A percentile compares a stretch with the other conserved stretches of the same genome.
Evolutionary conservation across 2,113 vertebrate species (phyloP).

Genomic region (Smithornis capensis): DNA sequence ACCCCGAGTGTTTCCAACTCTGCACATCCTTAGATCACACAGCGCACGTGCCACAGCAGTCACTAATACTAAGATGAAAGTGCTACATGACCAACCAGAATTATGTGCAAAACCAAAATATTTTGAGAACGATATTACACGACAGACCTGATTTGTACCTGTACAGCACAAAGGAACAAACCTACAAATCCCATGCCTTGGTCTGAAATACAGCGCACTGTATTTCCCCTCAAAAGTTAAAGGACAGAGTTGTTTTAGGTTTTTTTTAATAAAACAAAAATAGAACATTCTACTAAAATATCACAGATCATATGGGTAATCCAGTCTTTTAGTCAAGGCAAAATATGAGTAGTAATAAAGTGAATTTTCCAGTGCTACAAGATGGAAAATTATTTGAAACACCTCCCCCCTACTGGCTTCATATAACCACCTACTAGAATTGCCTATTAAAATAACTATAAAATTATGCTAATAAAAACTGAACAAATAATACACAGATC

Average conservation of each 20-base stretch:
- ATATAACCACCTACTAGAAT: slow-evolving; percentile 63
- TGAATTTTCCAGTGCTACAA: slow-evolving; percentile 50
- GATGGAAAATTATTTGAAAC: not conserved
- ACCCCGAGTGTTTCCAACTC: not conserved
- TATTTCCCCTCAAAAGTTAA: slow-evolving; percentile 16
- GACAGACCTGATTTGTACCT: not conserved
- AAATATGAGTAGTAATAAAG: not conserved
- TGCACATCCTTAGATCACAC: not conserved
- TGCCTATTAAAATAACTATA: slow-evolving; percentile 38
- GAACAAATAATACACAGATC: slow-evolving; percentile 84
- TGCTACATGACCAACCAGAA: not conserved
- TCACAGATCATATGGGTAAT: slow-evolving; percentile 39
- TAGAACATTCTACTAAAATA: slow-evolving; percentile 33
- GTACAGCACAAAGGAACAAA: not conserved
- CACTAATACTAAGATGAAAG: not conserved
- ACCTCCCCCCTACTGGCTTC: slow-evolving; percentile 31
- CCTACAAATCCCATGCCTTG: not conserved
- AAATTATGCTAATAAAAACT: slow-evolving; percentile 53
- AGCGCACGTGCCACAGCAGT: not conserved
- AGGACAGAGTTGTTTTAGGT: not conserved
- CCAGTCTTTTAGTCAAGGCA: slow-evolving; percentile 15
- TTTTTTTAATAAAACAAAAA: not conserved
- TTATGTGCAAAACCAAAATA: not conserved
- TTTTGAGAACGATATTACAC: slow-evolving; percentile 7
- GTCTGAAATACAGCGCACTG: not conserved